A percentile compares a stretch with the other conserved stretches of the same genome.
Conservation (phyloP, 2,797 vertebrate genomes). For the Paguma larvata region DNA sequence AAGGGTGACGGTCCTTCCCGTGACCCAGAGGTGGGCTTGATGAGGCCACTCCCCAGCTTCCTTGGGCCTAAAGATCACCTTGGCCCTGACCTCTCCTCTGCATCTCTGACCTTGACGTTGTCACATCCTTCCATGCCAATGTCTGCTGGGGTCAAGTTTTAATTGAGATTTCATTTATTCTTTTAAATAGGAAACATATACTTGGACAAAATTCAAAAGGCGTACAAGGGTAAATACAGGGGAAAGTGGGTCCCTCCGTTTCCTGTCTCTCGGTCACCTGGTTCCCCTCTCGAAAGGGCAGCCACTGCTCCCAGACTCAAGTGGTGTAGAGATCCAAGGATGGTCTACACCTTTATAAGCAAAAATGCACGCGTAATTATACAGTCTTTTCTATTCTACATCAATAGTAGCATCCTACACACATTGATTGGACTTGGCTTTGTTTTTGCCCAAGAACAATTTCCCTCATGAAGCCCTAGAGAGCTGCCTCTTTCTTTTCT, state of each 20-base stretch:
- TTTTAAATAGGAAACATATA: not conserved
- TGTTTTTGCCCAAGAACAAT: not conserved
- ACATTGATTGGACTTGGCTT: too few relatives aligned
- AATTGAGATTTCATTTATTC: not conserved
- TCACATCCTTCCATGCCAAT: not conserved
- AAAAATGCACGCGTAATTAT: fast-evolving
- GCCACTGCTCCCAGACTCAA: not conserved
- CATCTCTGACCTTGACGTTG: not conserved
- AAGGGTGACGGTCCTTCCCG: not conserved
- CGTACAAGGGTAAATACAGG: not conserved
- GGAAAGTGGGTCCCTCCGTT: not conserved
- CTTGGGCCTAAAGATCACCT: not conserved
- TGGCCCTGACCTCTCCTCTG: not conserved
- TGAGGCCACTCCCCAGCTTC: not conserved
- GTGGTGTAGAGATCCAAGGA: not conserved
- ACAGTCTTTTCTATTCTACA: not conserved
- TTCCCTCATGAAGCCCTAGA: not conserved
- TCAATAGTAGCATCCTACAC: not conserved
- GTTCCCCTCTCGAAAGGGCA: not conserved
- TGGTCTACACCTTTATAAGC: not conserved
- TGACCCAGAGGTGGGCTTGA: not conserved
- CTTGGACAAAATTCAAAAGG: not conserved
- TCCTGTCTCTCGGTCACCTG: not conserved
- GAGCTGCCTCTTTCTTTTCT: not conserved
- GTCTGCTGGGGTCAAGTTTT: not conserved